Evolutionary conservation across 1,140 invertebrate genomes (phyloP).

Genomic region (Magallana gigas): DNA sequence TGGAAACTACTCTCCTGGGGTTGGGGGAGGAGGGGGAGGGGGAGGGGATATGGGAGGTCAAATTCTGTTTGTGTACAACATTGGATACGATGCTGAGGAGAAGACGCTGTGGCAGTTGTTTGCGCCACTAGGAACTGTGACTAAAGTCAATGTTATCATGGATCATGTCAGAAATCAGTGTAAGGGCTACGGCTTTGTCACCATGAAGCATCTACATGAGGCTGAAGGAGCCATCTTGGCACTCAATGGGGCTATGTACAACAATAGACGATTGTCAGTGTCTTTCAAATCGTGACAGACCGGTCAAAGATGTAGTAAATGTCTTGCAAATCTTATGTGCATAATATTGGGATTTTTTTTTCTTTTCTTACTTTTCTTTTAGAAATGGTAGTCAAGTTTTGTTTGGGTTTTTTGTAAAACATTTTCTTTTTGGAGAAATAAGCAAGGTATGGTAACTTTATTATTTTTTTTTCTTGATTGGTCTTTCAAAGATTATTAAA

Average conservation of each 20-base stretch:
- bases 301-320: background rate
- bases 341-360: constrained; percentile 12
- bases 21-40: constrained; percentile 41
- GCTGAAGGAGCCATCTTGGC: constrained; percentile 78
- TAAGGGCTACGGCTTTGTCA: constrained; percentile 80
- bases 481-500: too few species aligned
- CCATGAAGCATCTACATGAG: constrained; percentile 78
- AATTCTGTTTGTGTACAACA: constrained; percentile 80
- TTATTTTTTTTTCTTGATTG: too few species aligned
- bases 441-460: too few species aligned
- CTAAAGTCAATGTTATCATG: constrained; percentile 78
- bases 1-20: constrained; percentile 41
- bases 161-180: constrained; percentile 73
- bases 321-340: background rate
- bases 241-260: constrained; percentile 76
- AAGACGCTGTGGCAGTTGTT: constrained; percentile 77
- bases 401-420: too few species aligned
- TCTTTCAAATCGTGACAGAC: constrained; percentile 74
- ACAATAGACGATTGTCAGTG: constrained; percentile 77
- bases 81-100: constrained; percentile 78
- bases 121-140: constrained; percentile 77
- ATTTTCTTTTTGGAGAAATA: too few species aligned
- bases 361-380: background rate
- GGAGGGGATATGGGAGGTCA: constrained; percentile 46
- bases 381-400: background rate